Base-by-base conservation (phyloP, 2,888 invertebrate species). In the Orthosia gothica region DNA sequence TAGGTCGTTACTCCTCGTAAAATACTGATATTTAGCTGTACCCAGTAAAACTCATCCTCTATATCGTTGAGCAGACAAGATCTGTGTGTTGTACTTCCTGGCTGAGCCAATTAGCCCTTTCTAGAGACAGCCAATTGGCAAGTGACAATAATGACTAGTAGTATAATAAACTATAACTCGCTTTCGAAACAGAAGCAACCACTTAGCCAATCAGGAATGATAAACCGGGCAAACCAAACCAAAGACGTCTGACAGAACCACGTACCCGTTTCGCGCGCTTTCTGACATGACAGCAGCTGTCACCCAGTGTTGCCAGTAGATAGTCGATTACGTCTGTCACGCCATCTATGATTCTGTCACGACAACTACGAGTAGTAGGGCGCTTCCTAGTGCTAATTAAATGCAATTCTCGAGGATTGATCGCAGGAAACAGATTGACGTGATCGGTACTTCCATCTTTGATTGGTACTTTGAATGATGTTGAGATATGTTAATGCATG, bases 391-490 rank as follows among this genome's bases (percentile, higher is more conserved):
- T 50, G 57, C 40, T 77, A 77, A 84, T 80, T 57, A 67, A 80
- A 76, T 82, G 73, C 75, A 77, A 62, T 80, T 82, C 71, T 66
- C 40, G 40, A 47, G 20, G 63, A 78, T 73, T 78, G 64, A 71
- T 76, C 70, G 71, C 71, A 76, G 83, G 70, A 83, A 83, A 76
- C 18, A 63, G 40, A 71, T 77, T 73, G 85, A 78, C 61, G 20
- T 77, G 61, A 81, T 74, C 70, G 32, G 32, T 18, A 18, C 18
- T 59, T 59, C 16, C 20, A 72, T 84, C 54, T 72, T 72, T 55
- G 40, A 70, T 72, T 71, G 64, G 16, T 67, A 32, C n/a, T 61
- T 13, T 5, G 32, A 62, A 78, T 62, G 50, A 16, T 58, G 54
- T 49, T 16, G 13, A 4, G 67, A 61, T 70, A 59, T 47, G 3